A percentile compares a stretch with the other conserved stretches of the same genome.
Evolutionary conservation across 2,113 vertebrate species (phyloP).

Genomic region (Amazona vittata): DNA sequence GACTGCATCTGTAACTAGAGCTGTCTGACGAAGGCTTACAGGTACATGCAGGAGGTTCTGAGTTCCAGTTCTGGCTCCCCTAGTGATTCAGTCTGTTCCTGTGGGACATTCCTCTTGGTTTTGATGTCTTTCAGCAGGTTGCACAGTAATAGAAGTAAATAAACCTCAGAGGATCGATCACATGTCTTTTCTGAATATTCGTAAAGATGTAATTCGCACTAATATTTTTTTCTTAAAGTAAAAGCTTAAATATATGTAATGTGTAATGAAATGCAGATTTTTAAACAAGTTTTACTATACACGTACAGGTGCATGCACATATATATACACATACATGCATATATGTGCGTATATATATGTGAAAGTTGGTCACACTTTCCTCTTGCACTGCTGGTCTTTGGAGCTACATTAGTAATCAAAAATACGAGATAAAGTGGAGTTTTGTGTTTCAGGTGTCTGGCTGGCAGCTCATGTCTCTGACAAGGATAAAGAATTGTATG

Average conservation of each 20-base stretch:
- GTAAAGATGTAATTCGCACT: background rate
- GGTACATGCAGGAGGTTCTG: background rate
- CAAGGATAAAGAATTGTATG: background rate
- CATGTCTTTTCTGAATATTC: background rate
- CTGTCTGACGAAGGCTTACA: background rate
- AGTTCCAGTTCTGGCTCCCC: background rate
- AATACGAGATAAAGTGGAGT: background rate
- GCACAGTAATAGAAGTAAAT: background rate
- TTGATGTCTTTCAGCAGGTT: background rate
- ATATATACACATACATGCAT: background rate
- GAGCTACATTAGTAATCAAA: background rate
- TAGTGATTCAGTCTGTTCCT: background rate
- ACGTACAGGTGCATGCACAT: background rate
- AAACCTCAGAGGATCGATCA: background rate
- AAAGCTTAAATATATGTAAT: background rate
- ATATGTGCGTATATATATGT: background rate
- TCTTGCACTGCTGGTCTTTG: background rate
- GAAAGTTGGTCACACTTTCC: background rate
- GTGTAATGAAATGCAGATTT: background rate
- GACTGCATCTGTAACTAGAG: background rate
- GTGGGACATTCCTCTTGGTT: background rate
- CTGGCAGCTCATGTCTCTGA: background rate
- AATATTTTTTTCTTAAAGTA: background rate
- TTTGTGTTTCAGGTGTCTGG: background rate
- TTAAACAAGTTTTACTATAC: background rate